Evolutionary conservation across 2,113 vertebrate genomes (phyloP).

Genomic region (Corvus hawaiiensis): DNA sequence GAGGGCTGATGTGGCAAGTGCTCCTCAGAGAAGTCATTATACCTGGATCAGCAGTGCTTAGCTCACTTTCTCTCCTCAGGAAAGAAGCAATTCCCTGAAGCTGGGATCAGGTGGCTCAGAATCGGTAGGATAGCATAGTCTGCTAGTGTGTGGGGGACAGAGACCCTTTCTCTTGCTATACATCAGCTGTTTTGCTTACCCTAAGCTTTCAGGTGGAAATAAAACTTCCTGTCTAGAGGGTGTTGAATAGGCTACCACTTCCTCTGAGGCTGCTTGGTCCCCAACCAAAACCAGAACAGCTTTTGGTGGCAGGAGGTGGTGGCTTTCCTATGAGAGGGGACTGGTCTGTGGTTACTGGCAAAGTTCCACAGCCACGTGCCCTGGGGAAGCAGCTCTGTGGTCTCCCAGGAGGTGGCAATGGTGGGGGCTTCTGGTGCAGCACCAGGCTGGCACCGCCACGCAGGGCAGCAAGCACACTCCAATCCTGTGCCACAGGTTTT

Average conservation of each 20-base stretch:
- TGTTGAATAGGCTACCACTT: neutral
- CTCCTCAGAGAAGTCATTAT: neutral
- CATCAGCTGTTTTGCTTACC: neutral
- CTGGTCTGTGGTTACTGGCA: neutral
- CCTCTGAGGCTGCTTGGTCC: neutral
- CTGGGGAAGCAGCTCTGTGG: neutral
- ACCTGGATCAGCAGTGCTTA: neutral
- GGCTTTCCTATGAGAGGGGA: neutral
- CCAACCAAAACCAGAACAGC: neutral
- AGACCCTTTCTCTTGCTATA: neutral
- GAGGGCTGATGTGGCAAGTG: neutral
- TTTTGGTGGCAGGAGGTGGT: neutral
- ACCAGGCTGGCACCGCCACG: accelerated
- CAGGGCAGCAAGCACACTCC: neutral
- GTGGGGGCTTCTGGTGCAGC: neutral
- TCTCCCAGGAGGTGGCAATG: neutral
- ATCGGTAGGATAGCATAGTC: neutral
- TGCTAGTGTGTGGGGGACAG: neutral
- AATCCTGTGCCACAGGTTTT: neutral
- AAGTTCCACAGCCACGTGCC: accelerated
- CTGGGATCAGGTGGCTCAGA: neutral
- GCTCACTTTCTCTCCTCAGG: neutral
- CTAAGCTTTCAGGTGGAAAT: neutral
- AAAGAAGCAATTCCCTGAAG: neutral
- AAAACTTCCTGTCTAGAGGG: neutral